phyloP scores from a whole-genome alignment of 2,888 invertebrate genomes.

The Junonia oenone region DNA sequence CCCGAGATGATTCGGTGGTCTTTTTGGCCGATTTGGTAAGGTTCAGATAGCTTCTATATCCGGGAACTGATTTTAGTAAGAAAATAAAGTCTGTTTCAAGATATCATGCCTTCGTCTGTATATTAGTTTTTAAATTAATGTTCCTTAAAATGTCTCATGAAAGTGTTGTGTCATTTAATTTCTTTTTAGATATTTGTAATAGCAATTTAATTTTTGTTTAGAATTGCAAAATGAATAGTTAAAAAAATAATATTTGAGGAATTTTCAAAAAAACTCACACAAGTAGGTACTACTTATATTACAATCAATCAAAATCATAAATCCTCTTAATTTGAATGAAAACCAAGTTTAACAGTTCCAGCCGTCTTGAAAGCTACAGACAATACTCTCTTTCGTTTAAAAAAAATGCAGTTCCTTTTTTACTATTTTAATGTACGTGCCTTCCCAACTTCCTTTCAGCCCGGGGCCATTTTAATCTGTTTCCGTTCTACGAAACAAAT shows the following conservation, averaged over 20 bases:
- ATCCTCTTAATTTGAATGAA: too few relatives aligned
- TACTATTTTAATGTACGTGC: constrained; percentile 69
- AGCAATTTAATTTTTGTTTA: too few relatives aligned
- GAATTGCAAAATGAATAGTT: too few relatives aligned
- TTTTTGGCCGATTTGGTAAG: constrained; percentile 14
- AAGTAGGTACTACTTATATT: too few relatives aligned
- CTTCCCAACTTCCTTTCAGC: constrained; percentile 59
- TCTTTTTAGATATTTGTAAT: too few relatives aligned
- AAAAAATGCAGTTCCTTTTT: constrained; percentile 45
- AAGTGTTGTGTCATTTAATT: too few relatives aligned
- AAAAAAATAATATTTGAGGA: too few relatives aligned
- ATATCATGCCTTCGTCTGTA: too few relatives aligned
- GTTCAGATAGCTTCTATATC: neutral
- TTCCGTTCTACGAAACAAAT: constrained; percentile 50
- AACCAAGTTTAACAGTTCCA: neutral
- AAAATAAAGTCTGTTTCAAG: neutral
- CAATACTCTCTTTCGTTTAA: constrained; percentile 42
- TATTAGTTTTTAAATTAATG: too few relatives aligned
- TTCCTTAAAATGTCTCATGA: too few relatives aligned
- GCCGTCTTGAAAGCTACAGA: constrained; percentile 31
- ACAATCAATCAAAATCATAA: too few relatives aligned
- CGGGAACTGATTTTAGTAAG: neutral
- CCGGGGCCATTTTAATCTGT: constrained; percentile 70
- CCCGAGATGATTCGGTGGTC: constrained; percentile 28
- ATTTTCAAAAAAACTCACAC: too few relatives aligned